phyloP scores from a whole-genome alignment of 2,888 invertebrate species.

The Sarcophaga rosellei region DNA sequence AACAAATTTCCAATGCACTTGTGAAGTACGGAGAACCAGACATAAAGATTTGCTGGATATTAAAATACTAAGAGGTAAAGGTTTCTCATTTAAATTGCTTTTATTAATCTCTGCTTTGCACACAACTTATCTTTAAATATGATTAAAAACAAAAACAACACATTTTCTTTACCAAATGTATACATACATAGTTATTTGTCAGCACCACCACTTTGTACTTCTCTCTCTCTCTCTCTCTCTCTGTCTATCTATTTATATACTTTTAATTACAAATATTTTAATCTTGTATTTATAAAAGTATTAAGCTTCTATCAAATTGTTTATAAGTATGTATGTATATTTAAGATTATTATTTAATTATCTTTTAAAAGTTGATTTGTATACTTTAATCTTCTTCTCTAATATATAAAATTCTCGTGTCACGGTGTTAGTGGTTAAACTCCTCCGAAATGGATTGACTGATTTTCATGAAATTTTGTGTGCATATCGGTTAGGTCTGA shows the following conservation, averaged over 20 bases:
- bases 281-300: not conserved
- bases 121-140: not conserved
- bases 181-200: conserved; percentile 15
- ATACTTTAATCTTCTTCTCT: too few species aligned
- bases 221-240: too few species aligned
- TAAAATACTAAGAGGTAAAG: conserved; percentile 81
- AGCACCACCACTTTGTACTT: conserved; percentile 18
- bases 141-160: not conserved
- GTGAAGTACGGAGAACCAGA: conserved; percentile 80
- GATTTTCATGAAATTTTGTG: too few species aligned
- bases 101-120: not conserved
- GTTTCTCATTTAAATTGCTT: not conserved
- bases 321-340: not conserved
- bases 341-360: not conserved
- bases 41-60: conserved; percentile 82
- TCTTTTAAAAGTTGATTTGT: too few species aligned
- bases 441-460: too few species aligned
- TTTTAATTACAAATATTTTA: not conserved
- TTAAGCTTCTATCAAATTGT: too few species aligned
- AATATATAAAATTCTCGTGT: too few species aligned
- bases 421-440: too few species aligned
- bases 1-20: conserved; percentile 61
- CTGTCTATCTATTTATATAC: not conserved
- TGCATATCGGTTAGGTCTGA: too few species aligned
- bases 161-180: not conserved